phyloP scores from a whole-genome alignment of 2,113 vertebrate genomes.

The Cathartes aura region DNA sequence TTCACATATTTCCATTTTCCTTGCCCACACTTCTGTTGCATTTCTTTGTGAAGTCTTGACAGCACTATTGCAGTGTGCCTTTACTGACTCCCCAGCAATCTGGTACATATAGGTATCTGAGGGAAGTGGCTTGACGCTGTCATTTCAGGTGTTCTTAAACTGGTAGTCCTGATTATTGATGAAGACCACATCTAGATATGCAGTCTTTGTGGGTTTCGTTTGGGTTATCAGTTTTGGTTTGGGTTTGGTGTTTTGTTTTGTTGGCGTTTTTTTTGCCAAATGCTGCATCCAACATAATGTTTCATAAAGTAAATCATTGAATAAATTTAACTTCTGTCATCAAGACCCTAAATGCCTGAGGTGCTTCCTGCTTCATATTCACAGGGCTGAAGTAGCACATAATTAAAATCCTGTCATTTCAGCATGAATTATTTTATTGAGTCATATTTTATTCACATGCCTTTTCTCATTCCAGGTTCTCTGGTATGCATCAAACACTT shows the following conservation, averaged over 20 bases:
- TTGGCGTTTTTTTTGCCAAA: not conserved
- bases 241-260: not conserved
- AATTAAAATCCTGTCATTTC: constrained; percentile 28
- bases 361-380: constrained; percentile 10
- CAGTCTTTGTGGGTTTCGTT: not conserved
- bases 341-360: not conserved
- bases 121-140: not conserved
- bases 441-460: constrained; percentile 27
- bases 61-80: not conserved
- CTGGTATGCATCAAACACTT: not conserved
- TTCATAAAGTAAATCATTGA: not conserved
- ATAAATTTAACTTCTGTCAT: not conserved
- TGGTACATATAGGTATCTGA: not conserved
- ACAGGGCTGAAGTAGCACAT: not conserved
- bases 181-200: not conserved
- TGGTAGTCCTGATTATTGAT: not conserved
- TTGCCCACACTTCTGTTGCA: not conserved
- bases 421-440: constrained; percentile 25
- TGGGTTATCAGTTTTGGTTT: not conserved
- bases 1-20: not conserved
- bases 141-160: not conserved
- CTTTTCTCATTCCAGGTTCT: not conserved
- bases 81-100: not conserved
- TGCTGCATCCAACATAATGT: not conserved
- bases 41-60: not conserved